phyloP scores from a whole-genome alignment of 2,797 vertebrate species.

The Lycodopsis pacificus region DNA sequence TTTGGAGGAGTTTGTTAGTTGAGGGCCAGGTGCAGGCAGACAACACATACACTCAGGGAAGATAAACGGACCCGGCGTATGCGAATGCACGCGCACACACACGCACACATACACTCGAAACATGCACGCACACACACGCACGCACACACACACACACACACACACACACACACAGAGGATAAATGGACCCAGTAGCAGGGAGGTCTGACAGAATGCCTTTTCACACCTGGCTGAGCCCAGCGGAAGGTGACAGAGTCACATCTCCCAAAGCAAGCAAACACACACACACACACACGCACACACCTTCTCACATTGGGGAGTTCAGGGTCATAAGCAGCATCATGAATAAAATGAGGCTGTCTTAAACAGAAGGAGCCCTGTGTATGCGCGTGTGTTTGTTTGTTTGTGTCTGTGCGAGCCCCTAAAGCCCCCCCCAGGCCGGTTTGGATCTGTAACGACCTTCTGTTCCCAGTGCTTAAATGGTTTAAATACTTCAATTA shows the following conservation, averaged over 20 bases:
- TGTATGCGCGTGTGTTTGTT: slow-evolving; percentile 71
- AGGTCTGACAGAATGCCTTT: slow-evolving; percentile 90
- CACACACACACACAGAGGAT: slow-evolving; percentile 59
- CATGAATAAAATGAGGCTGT: slow-evolving; percentile 85
- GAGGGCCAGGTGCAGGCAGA: slow-evolving; percentile 85
- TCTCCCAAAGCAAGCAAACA: slow-evolving; percentile 79
- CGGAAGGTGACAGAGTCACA: slow-evolving; percentile 87
- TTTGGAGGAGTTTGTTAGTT: slow-evolving; percentile 84
- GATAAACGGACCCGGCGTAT: slow-evolving; percentile 70
- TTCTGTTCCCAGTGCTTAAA: slow-evolving; percentile 85
- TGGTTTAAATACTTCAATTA: slow-evolving; percentile 86
- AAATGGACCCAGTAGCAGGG: slow-evolving; percentile 84
- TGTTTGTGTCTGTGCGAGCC: slow-evolving; percentile 59
- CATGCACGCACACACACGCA: slow-evolving; percentile 45
- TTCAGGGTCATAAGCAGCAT: slow-evolving; percentile 86
- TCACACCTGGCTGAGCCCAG: slow-evolving; percentile 89
- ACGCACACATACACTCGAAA: slow-evolving; percentile 31
- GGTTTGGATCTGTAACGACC: slow-evolving; percentile 85
- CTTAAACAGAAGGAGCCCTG: slow-evolving; percentile 80
- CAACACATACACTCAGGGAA: slow-evolving; percentile 73
- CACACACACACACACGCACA: slow-evolving; percentile 37
- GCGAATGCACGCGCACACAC: slow-evolving; percentile 18
- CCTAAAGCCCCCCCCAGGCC: slow-evolving; percentile 75
- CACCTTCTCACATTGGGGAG: slow-evolving; percentile 76
- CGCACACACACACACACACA: slow-evolving; percentile 61